Base-by-base conservation (phyloP, 2,113 vertebrate species). In the Piaya cayana region DNA sequence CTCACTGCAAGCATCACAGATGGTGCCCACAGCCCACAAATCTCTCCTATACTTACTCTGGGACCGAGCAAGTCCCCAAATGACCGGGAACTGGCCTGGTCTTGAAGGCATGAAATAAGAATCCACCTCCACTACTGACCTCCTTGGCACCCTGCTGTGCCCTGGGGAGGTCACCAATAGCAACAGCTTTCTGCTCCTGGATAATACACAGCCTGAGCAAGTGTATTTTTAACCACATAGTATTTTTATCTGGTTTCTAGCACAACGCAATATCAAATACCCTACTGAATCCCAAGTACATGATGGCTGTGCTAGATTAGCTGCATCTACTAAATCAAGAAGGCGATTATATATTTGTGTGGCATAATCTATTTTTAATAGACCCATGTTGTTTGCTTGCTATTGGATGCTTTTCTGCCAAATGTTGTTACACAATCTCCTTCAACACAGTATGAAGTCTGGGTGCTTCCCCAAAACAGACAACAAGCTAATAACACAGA, bases 171-270 rank as follows among this genome's bases (percentile, higher is more conserved):
- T 96, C 91, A 87, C 37, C 65, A 72, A 42, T 29, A 89, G 67
- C 77, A 72, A 21, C n/a, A 75, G 21, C 20, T 13, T 18, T 26
- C 68, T 8, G 8, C n/a, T 90, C 25, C 39, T 32, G n/a, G 60
- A 25, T 67, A 88, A 89, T 34, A 83, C 3, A 62, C 23, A 50
- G 15, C 62, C 78, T 34, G 22, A 76, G 29, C 75, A 72, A 95
- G 52, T 27, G 34, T 90, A 75, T 94, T 91, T 95, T 94, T 94
- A 85, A 65, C 64, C 49, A 63, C 52, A 80, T 71, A 29, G 62
- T 83, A 88, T 93, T 94, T 96, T 83, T 90, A 70, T 69, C 71
- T 43, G 21, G 32, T 74, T 90, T 93, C 47, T 77, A 83, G 39
- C 39, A 13, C 2, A 15, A 37, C 4, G 1, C 30, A 47, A 17